phyloP scores from a whole-genome alignment of 2,113 vertebrate species.

The Cynocephalus volans region DNA sequence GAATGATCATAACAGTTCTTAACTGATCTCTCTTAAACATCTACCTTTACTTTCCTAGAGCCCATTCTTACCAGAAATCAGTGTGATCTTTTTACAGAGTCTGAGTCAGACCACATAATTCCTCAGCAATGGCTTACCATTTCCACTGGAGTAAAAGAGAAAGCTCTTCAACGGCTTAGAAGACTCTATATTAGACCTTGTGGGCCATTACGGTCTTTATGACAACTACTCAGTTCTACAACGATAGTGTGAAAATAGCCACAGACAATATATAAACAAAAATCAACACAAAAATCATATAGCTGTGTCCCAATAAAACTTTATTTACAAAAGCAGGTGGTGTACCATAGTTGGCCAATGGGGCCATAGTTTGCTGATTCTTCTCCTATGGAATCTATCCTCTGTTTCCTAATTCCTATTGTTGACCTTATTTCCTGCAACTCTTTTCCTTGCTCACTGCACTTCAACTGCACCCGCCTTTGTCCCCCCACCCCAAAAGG shows the following conservation, averaged over 20 bases:
- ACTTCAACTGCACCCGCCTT: neutral
- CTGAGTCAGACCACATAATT: neutral
- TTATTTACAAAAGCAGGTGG: neutral
- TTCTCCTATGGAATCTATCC: neutral
- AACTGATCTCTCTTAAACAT: neutral
- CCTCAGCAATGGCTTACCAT: neutral
- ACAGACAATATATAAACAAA: neutral
- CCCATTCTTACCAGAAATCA: neutral
- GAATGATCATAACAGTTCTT: neutral
- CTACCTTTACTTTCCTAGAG: neutral
- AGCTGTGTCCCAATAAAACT: neutral
- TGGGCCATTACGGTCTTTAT: neutral
- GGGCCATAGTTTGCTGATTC: neutral
- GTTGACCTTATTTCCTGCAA: neutral
- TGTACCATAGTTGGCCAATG: too few relatives aligned
- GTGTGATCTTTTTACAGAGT: neutral
- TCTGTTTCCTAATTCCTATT: neutral
- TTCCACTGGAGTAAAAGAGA: neutral
- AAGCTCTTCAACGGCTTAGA: neutral
- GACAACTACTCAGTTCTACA: neutral
- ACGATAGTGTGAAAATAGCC: neutral
- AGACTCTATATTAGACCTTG: neutral
- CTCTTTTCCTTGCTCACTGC: neutral
- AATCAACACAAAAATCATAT: too few relatives aligned
- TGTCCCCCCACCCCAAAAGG: too few relatives aligned